These are phyloP conservation scores for Rhynchophorus ferrugineus DNA, from an alignment of 1,140 invertebrate species.

Conservation along the genomic window DNA sequence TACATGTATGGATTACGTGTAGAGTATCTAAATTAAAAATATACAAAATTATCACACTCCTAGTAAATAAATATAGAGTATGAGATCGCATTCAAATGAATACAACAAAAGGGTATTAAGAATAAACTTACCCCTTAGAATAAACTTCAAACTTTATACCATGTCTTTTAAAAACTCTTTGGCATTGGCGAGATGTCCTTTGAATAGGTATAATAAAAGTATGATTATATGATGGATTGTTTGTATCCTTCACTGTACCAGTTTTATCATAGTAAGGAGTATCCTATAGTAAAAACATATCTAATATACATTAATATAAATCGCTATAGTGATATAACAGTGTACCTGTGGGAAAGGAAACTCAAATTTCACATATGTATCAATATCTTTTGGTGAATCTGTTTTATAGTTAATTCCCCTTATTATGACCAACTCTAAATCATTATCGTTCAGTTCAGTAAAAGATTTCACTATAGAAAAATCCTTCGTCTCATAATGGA, in stretches of 20 bases:
- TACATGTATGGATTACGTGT: no score
- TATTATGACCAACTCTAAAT: constrained; percentile 79
- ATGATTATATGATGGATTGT: constrained; percentile 83
- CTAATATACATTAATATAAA: not conserved
- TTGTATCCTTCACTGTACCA: constrained; percentile 69
- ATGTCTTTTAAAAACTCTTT: constrained; percentile 81
- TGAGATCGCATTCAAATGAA: not conserved
- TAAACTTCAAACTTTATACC: constrained; percentile 85
- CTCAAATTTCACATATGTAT: constrained; percentile 91
- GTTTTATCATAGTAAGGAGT: constrained; percentile 71
- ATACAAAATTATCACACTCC: no score
- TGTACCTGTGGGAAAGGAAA: constrained; percentile 84
- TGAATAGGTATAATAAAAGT: constrained; percentile 72
- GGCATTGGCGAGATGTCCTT: constrained; percentile 68
- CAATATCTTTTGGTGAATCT: constrained; percentile 77
- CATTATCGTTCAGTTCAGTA: constrained; percentile 85
- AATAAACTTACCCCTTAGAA: constrained; percentile 86
- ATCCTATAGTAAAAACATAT: constrained; percentile 51
- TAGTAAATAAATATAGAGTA: not conserved
- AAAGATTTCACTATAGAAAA: constrained; percentile 90
- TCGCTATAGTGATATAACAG: constrained; percentile 32
- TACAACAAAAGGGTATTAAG: no score
- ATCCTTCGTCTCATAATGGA: constrained; percentile 86
- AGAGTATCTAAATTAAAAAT: no score
- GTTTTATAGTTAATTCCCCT: constrained; percentile 84